A percentile compares a stretch with the other conserved stretches of the same genome.
Evolutionary conservation across 1,140 invertebrate species (phyloP).

Genomic region (Dufourea novaeangliae): DNA sequence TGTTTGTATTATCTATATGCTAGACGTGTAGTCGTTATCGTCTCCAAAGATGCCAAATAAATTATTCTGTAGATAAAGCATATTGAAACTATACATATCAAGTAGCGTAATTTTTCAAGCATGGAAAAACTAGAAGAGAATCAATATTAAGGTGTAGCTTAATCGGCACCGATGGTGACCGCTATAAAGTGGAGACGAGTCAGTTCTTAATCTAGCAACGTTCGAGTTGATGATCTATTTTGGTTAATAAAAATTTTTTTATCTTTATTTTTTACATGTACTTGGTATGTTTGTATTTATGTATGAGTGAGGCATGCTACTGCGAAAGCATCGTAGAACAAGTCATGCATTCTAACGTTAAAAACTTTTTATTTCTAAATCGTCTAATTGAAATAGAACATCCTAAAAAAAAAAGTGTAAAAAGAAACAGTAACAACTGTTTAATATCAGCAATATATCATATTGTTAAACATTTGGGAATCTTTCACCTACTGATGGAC

Average conservation of each 20-base stretch:
- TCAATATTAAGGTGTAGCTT: conserved; percentile 4
- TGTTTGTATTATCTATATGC: conserved; percentile 31
- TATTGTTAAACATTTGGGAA: neutral
- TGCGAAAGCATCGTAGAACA: neutral
- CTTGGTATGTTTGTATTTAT: conserved; percentile 48
- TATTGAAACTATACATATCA: conserved; percentile 44
- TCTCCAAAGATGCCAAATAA: conserved; percentile 33
- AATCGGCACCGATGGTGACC: neutral
- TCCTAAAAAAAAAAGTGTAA: neutral
- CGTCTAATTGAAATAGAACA: neutral
- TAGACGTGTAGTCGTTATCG: conserved; percentile 16
- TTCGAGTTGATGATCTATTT: neutral
- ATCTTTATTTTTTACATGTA: conserved; percentile 4
- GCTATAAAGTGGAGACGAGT: neutral
- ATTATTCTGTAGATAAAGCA: conserved; percentile 47
- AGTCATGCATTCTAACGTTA: neutral
- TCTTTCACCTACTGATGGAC: neutral
- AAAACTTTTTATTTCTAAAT: neutral
- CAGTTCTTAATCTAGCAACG: neutral
- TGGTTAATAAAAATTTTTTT: neutral
- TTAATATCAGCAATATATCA: too few relatives aligned
- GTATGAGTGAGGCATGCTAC: conserved; percentile 10
- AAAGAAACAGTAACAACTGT: neutral
- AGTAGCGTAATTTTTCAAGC: conserved; percentile 40
- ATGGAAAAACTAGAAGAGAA: neutral